phyloP scores from a whole-genome alignment of 2,113 vertebrate genomes.

The Tupaia chinensis region DNA sequence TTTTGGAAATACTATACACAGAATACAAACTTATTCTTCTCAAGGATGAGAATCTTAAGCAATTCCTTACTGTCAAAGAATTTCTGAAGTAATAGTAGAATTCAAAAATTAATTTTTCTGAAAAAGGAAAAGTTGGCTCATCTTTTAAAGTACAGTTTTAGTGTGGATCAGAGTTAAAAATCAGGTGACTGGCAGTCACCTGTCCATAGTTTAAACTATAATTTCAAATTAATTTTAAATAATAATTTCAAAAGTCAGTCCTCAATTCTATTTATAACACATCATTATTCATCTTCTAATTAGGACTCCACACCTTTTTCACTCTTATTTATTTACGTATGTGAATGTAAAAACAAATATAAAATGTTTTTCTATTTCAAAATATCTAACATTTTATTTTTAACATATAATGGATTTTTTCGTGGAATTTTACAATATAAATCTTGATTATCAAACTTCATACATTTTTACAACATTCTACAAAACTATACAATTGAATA shows the following conservation, averaged over 20 bases:
- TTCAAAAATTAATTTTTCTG: constrained; percentile 10
- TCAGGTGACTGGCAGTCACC: neutral
- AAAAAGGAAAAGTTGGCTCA: neutral
- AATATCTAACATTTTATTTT: constrained; percentile 41
- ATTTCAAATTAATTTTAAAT: constrained; percentile 40
- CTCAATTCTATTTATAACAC: constrained; percentile 2
- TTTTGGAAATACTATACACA: constrained; percentile 12
- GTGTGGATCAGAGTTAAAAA: constrained; percentile 12
- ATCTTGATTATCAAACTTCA: constrained; percentile 25
- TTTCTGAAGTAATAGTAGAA: constrained; percentile 39
- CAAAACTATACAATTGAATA: neutral
- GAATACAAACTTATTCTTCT: constrained; percentile 21
- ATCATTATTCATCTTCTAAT: constrained; percentile 14
- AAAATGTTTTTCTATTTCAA: constrained; percentile 49
- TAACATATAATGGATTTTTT: constrained; percentile 32
- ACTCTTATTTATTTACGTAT: neutral
- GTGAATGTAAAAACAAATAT: neutral
- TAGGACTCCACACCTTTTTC: neutral
- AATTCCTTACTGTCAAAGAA: constrained; percentile 18
- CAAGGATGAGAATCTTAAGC: constrained; percentile 28
- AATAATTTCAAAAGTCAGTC: constrained; percentile 43
- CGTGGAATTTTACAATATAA: constrained; percentile 23
- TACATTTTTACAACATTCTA: neutral
- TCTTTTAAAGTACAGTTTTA: constrained; percentile 37
- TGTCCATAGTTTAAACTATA: neutral